phyloP scores from a whole-genome alignment of 2,888 invertebrate genomes.

The Prosapia bicincta region DNA sequence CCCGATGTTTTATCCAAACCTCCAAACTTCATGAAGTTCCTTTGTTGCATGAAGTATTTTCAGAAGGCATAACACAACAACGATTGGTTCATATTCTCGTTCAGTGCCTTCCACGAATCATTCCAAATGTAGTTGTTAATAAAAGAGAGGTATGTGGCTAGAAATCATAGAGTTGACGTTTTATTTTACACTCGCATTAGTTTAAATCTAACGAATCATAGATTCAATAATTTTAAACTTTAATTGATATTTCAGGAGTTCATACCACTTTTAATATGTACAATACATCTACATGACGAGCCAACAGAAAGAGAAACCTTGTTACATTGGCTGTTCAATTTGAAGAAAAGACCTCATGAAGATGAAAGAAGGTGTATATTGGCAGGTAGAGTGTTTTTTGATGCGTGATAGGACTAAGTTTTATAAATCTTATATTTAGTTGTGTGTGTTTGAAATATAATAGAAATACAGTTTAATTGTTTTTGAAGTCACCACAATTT shows the following conservation, averaged over 20 bases:
- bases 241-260: constrained; percentile 51
- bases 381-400: constrained; percentile 46
- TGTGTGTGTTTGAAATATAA: too few relatives aligned
- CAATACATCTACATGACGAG: constrained; percentile 58
- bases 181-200: too few relatives aligned
- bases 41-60: constrained; percentile 33
- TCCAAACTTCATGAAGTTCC: constrained; percentile 44
- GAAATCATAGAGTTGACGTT: too few relatives aligned
- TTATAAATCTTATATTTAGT: too few relatives aligned
- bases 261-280: constrained; percentile 60
- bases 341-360: constrained; percentile 66
- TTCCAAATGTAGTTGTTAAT: constrained; percentile 64
- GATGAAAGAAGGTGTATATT: constrained; percentile 59
- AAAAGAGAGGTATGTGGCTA: constrained; percentile 59
- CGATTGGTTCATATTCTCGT: constrained; percentile 53
- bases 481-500: too few relatives aligned
- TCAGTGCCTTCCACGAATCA: constrained; percentile 57
- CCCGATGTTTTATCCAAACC: constrained; percentile 49
- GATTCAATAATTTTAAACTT: too few relatives aligned
- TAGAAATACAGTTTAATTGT: too few relatives aligned
- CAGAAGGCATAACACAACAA: constrained; percentile 44
- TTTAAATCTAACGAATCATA: too few relatives aligned
- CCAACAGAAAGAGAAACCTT: constrained; percentile 58
- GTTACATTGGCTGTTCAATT: constrained; percentile 62
- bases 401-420: too few relatives aligned